phyloP scores from a whole-genome alignment of 2,113 vertebrate species.

The Corvus cornix region DNA sequence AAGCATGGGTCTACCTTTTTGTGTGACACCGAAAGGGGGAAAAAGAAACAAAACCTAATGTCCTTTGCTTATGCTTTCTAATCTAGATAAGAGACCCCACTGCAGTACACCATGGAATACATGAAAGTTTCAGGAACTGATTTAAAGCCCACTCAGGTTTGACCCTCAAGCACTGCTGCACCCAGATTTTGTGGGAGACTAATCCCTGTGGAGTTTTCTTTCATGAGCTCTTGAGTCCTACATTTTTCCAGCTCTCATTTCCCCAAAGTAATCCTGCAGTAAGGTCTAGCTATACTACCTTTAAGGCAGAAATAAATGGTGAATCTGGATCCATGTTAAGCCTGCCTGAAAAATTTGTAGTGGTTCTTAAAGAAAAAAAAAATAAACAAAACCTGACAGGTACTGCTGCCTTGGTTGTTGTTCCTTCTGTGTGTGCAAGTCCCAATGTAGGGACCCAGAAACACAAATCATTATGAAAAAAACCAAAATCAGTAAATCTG shows the following conservation, averaged over 20 bases:
- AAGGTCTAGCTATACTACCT: background rate
- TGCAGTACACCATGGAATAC: background rate
- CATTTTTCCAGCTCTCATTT: background rate
- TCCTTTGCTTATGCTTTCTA: background rate
- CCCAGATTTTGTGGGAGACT: background rate
- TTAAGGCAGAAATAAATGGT: background rate
- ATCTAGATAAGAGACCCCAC: background rate
- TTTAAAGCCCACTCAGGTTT: background rate
- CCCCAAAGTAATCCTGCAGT: background rate
- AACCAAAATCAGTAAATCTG: accelerated
- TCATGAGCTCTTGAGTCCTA: background rate
- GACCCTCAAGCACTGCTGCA: background rate
- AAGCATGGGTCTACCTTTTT: background rate
- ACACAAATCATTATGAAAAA: background rate
- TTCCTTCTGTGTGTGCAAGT: background rate
- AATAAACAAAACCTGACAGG: background rate
- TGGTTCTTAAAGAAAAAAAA: background rate
- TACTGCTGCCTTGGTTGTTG: background rate
- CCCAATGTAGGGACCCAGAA: background rate
- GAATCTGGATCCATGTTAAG: background rate
- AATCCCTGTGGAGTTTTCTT: background rate
- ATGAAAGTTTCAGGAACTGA: background rate
- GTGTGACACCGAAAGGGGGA: background rate
- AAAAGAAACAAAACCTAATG: background rate
- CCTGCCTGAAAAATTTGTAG: background rate